A percentile compares a stretch with the other conserved stretches of the same genome.
Conservation (phyloP, 2,888 invertebrate species). For the Eupithecia vulgata region DNA sequence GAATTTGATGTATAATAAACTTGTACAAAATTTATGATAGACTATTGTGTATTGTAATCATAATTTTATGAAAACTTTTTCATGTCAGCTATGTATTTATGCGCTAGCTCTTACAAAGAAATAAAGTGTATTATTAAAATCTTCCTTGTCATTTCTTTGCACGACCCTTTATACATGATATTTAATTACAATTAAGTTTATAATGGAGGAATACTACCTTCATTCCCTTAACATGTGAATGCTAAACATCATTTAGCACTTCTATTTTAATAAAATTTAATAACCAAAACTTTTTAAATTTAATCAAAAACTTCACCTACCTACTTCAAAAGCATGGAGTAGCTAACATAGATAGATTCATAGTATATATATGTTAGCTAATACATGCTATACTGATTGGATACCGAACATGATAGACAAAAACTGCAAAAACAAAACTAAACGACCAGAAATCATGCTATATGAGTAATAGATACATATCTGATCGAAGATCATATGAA, state of each 20-base stretch:
- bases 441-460: no score
- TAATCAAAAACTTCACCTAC: not conserved
- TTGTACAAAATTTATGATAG: slow-evolving; percentile 78
- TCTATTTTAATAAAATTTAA: not conserved
- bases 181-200: no score
- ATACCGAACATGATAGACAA: no score
- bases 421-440: no score
- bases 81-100: slow-evolving; percentile 73
- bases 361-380: no score
- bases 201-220: no score
- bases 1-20: slow-evolving; percentile 54
- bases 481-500: not conserved
- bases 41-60: slow-evolving; percentile 67
- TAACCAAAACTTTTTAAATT: not conserved
- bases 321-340: not conserved
- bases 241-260: not conserved
- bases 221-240: not conserved
- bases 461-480: no score
- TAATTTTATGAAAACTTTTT: slow-evolving; percentile 65
- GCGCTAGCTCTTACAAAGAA: slow-evolving; percentile 77
- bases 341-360: not conserved
- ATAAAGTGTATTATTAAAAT: slow-evolving; percentile 77
- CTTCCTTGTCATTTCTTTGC: slow-evolving; percentile 31
- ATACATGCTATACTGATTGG: no score
- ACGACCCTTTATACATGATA: not conserved